Percentiles rank a stretch among this genome's conserved stretches.
Conservation (phyloP, 2,797 vertebrate species). For the Xenentodon cancila region DNA sequence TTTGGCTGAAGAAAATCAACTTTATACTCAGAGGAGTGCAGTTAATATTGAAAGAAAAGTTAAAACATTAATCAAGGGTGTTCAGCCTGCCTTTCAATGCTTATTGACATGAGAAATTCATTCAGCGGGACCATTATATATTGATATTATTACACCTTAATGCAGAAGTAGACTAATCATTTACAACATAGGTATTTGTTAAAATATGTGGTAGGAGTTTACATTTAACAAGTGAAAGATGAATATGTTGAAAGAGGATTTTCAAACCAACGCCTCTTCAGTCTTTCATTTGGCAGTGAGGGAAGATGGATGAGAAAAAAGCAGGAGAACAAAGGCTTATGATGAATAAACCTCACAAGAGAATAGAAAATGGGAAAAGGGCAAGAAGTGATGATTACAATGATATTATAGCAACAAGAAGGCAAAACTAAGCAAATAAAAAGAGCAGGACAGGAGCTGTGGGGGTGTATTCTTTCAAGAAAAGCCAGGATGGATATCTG, state of each 20-base stretch:
- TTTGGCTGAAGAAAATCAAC: neutral
- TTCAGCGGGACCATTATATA: conserved; percentile 20
- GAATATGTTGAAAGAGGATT: neutral
- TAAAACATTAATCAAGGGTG: conserved; percentile 17
- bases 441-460: neutral
- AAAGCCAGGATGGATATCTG: conserved; percentile 38
- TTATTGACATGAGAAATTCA: conserved; percentile 19
- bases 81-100: conserved; percentile 12
- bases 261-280: conserved; percentile 20
- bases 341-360: neutral
- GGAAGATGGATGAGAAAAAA: conserved; percentile 15
- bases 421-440: neutral
- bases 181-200: conserved; percentile 32
- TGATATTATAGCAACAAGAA: conserved; percentile 6
- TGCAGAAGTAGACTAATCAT: conserved; percentile 42
- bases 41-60: neutral
- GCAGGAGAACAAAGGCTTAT: neutral
- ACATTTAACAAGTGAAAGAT: conserved; percentile 25
- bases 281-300: conserved; percentile 13
- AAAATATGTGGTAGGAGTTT: conserved; percentile 13
- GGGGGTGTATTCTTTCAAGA: conserved; percentile 37
- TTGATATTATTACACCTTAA: conserved; percentile 27
- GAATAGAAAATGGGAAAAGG: neutral
- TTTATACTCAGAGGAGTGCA: neutral
- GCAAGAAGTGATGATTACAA: neutral